Evolutionary conservation across 2,888 invertebrate species (phyloP).

Genomic region (Cerastis leucographa): DNA sequence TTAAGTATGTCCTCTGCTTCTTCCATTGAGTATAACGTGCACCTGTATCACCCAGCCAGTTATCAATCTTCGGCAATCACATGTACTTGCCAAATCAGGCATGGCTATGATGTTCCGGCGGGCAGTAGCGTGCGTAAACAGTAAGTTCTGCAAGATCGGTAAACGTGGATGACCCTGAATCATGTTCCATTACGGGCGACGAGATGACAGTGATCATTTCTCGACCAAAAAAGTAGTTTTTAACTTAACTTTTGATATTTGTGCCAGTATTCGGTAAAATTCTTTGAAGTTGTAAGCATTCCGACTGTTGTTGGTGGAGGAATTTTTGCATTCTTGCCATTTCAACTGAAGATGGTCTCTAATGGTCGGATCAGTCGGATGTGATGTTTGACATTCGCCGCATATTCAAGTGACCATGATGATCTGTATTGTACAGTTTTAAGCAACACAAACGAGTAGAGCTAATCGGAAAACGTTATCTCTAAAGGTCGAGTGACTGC

Average conservation of each 20-base stretch:
- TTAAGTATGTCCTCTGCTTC: slow-evolving; percentile 25
- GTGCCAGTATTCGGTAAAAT: background rate
- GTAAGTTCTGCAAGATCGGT: slow-evolving; percentile 64
- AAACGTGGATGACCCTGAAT: slow-evolving; percentile 67
- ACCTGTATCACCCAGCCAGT: slow-evolving; percentile 11
- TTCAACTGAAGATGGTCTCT: background rate
- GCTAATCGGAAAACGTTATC: slow-evolving; percentile 25
- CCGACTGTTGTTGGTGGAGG: slow-evolving; percentile 1
- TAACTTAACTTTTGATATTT: slow-evolving; percentile 6
- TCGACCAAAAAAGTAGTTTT: slow-evolving; percentile 31
- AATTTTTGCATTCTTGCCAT: slow-evolving; percentile 13
- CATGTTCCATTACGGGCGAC: slow-evolving; percentile 44
- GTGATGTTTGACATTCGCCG: slow-evolving; percentile 4
- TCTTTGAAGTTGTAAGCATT: slow-evolving; percentile 17
- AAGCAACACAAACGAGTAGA: slow-evolving; percentile 4
- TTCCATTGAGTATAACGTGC: slow-evolving; percentile 24
- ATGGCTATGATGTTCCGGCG: slow-evolving; percentile 53
- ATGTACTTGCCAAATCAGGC: slow-evolving; percentile 60
- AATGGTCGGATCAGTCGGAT: slow-evolving; percentile 13
- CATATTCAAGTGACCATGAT: background rate
- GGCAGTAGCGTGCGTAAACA: slow-evolving; percentile 58
- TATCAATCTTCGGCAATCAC: slow-evolving; percentile 36
- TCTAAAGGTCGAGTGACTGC: slow-evolving; percentile 22
- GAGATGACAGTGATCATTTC: slow-evolving; percentile 49
- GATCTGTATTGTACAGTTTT: background rate